These are phyloP conservation scores for Bombus haemorrhoidalis DNA, from an alignment of 1,140 invertebrate genomes.

Conservation along the genomic window DNA sequence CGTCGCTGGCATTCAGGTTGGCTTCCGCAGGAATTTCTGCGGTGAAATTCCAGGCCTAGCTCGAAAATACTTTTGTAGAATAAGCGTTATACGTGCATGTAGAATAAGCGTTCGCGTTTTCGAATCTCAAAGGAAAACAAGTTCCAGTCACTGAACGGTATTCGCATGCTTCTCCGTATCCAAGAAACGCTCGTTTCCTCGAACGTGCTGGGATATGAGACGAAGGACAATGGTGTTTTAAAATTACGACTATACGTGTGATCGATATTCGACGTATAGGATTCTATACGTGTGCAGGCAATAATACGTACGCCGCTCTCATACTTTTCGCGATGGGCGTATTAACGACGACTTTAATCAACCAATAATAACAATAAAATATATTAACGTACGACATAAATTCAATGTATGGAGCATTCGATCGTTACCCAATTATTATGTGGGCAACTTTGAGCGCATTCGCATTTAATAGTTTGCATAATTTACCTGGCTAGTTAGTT, in stretches of 20 bases:
- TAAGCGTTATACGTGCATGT: slow-evolving; percentile 31
- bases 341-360: slow-evolving; percentile 45
- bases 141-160: no score
- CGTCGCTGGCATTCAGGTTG: slow-evolving; percentile 66
- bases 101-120: slow-evolving; percentile 23
- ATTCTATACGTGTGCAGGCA: no score
- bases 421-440: slow-evolving; percentile 63
- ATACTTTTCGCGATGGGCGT: not conserved
- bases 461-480: slow-evolving; percentile 70
- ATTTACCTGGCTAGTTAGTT: slow-evolving; percentile 65
- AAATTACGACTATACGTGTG: not conserved
- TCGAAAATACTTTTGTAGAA: slow-evolving; percentile 60
- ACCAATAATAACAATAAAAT: slow-evolving; percentile 38
- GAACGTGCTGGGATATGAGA: not conserved
- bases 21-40: slow-evolving; percentile 71
- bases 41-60: slow-evolving; percentile 63
- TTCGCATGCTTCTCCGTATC: not conserved
- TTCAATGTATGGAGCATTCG: slow-evolving; percentile 48
- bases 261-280: not conserved
- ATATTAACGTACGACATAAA: slow-evolving; percentile 52
- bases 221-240: not conserved
- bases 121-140: slow-evolving; percentile 58
- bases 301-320: not conserved
- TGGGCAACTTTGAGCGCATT: slow-evolving; percentile 64
- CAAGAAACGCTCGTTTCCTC: not conserved